phyloP scores from a whole-genome alignment of 2,113 vertebrate species.

The Lampris incognitus region DNA sequence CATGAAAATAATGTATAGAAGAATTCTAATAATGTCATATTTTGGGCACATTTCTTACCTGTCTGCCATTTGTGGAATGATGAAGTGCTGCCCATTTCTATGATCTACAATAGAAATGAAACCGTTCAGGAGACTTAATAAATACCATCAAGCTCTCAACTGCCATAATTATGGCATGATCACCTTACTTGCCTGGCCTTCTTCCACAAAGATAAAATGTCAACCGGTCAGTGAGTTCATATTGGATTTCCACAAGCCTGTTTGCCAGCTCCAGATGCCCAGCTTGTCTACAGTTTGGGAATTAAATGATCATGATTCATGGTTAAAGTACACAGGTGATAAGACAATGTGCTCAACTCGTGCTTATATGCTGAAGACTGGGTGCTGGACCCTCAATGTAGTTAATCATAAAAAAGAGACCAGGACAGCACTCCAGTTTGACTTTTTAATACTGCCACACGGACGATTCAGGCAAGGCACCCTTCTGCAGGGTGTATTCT shows the following conservation, averaged over 20 bases:
- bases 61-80: conserved; percentile 99
- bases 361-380: too few relatives aligned
- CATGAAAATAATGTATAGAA: neutral
- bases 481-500: too few relatives aligned
- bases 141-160: neutral
- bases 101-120: conserved; percentile 86
- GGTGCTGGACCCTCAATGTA: too few relatives aligned
- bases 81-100: conserved; percentile 95
- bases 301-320: conserved; percentile 15
- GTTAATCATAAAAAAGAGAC: too few relatives aligned
- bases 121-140: neutral
- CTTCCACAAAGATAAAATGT: conserved; percentile 98
- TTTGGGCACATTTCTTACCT: conserved; percentile 83
- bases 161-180: neutral
- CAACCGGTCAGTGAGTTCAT: conserved; percentile 95
- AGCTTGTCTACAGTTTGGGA: conserved; percentile 86
- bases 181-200: conserved; percentile 87
- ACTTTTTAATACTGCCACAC: too few relatives aligned
- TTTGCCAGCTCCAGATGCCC: conserved; percentile 95
- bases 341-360: too few relatives aligned
- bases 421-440: too few relatives aligned
- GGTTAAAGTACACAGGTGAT: neutral
- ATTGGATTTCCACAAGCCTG: conserved; percentile 95
- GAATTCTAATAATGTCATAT: neutral
- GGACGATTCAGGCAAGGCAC: too few relatives aligned